These are phyloP conservation scores for Acipenser transmontanus DNA, from an alignment of 2,797 vertebrate species.

Conservation along the genomic window DNA sequence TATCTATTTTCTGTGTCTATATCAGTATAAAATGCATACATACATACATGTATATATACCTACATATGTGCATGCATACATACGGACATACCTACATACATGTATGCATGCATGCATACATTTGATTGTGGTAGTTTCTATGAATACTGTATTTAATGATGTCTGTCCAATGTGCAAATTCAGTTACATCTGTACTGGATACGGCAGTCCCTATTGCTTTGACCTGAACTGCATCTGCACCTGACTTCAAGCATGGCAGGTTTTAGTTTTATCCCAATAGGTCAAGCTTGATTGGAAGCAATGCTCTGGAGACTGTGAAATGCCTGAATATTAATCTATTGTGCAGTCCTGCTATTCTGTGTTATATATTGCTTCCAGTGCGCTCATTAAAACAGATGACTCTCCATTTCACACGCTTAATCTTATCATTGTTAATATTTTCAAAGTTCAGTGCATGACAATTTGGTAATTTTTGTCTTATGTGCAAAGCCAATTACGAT, in stretches of 20 bases:
- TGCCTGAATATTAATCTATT: neutral
- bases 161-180: too few relatives aligned
- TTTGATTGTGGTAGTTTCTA: too few relatives aligned
- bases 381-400: constrained; percentile 41
- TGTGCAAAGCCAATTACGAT: constrained; percentile 42
- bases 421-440: constrained; percentile 50
- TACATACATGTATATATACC: too few relatives aligned
- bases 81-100: too few relatives aligned
- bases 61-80: too few relatives aligned
- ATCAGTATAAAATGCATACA: too few relatives aligned
- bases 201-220: neutral
- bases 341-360: neutral
- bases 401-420: constrained; percentile 26
- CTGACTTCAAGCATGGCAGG: neutral
- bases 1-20: too few relatives aligned
- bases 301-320: neutral
- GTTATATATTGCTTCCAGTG: constrained; percentile 19
- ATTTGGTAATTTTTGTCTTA: constrained; percentile 49
- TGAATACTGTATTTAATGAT: too few relatives aligned
- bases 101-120: too few relatives aligned
- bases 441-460: constrained; percentile 46
- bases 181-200: too few relatives aligned
- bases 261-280: neutral
- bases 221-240: neutral
- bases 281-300: neutral